Evolutionary conservation across 2,888 invertebrate genomes (phyloP).

Genomic region (Meteorus cinctellus): DNA sequence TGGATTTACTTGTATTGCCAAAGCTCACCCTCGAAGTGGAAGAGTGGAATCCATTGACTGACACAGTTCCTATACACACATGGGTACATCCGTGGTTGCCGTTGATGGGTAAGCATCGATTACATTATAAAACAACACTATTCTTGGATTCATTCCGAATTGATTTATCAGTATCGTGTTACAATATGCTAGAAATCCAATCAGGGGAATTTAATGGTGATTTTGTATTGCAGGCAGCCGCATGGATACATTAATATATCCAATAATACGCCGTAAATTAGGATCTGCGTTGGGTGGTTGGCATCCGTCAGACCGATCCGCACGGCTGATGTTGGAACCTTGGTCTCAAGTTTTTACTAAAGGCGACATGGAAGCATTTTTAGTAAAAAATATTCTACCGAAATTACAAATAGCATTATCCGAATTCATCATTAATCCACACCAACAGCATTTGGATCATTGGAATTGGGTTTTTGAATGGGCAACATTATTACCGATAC

Average conservation of each 20-base stretch:
- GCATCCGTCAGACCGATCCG: constrained; percentile 96
- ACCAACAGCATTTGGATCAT: constrained; percentile 85
- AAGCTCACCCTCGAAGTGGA: constrained; percentile 84
- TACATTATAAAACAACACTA: constrained; percentile 1
- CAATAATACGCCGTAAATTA: constrained; percentile 92
- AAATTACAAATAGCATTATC: constrained; percentile 84
- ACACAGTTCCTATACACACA: constrained; percentile 94
- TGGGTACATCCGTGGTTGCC: constrained; percentile 99
- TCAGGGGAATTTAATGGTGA: neutral
- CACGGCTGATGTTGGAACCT: constrained; percentile 91
- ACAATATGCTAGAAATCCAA: too few relatives aligned
- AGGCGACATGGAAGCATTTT: constrained; percentile 85
- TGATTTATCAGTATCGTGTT: too few relatives aligned
- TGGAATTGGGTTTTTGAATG: constrained; percentile 98
- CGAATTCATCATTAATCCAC: constrained; percentile 82
- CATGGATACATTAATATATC: constrained; percentile 82
- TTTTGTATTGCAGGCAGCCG: constrained; percentile 67
- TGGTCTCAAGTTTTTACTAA: constrained; percentile 88
- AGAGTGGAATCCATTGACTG: constrained; percentile 96
- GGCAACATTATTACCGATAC: constrained; percentile 87
- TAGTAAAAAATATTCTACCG: constrained; percentile 91
- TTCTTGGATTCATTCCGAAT: too few relatives aligned
- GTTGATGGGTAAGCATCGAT: constrained; percentile 78
- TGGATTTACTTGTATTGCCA: constrained; percentile 89
- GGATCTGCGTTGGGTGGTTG: constrained; percentile 92